A percentile compares a stretch with the other conserved stretches of the same genome.
phyloP scores from a whole-genome alignment of 2,888 invertebrate genomes.

The Chalcosyrphus nemorum region DNA sequence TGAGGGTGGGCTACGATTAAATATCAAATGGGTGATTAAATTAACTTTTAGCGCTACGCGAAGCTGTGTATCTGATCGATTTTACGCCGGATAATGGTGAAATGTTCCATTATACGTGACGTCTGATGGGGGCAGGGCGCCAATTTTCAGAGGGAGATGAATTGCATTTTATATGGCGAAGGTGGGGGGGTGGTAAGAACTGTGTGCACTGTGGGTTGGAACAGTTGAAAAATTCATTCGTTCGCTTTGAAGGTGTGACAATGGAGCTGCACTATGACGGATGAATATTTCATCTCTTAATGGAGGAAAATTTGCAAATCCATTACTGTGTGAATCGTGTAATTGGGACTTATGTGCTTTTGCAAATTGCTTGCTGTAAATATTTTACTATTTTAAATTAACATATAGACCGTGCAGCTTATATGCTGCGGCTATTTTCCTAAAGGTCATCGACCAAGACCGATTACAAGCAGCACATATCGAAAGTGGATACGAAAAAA shows the following conservation, averaged over 20 bases:
- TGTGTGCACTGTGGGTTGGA: too few species aligned
- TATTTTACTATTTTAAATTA: neutral
- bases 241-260: slow-evolving; percentile 48
- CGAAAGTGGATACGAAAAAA: too few species aligned
- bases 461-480: too few species aligned
- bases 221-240: slow-evolving; percentile 54
- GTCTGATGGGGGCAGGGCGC: too few species aligned
- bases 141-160: too few species aligned
- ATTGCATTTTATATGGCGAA: too few species aligned
- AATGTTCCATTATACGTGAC: slow-evolving; percentile 26
- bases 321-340: slow-evolving; percentile 51
- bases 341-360: slow-evolving; percentile 38
- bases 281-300: slow-evolving; percentile 63
- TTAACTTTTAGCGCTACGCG: slow-evolving; percentile 17
- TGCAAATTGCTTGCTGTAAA: slow-evolving; percentile 12
- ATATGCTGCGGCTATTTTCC: too few species aligned
- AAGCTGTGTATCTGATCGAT: slow-evolving; percentile 47
- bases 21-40: slow-evolving; percentile 59
- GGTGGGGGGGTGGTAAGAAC: slow-evolving; percentile 1
- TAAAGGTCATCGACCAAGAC: too few species aligned
- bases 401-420: too few species aligned
- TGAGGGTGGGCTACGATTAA: slow-evolving; percentile 18
- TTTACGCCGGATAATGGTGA: slow-evolving; percentile 41
- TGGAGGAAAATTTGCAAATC: slow-evolving; percentile 66
- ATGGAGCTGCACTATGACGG: slow-evolving; percentile 58